Evolutionary conservation across 2,797 vertebrate genomes (phyloP).

Genomic region (Crocidura indochinensis): DNA sequence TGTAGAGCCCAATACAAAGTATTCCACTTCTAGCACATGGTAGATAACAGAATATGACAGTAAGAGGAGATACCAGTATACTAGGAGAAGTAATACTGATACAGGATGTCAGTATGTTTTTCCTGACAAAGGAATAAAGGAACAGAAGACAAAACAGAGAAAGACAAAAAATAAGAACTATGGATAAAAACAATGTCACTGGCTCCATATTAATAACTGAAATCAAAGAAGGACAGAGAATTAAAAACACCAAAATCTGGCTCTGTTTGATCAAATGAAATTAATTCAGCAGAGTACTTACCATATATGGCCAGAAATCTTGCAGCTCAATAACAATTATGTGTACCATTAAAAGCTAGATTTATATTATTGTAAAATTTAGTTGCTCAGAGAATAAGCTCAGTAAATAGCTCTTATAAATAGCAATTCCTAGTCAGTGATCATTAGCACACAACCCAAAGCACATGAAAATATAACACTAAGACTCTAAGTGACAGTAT

Average conservation of each 20-base stretch:
- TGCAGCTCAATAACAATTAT: constrained; percentile 48
- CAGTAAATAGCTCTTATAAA: constrained; percentile 54
- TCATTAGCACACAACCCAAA: constrained; percentile 53
- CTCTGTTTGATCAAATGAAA: constrained; percentile 5
- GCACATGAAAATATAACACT: neutral
- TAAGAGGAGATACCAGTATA: too few species aligned
- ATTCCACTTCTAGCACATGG: neutral
- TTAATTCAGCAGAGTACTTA: constrained; percentile 53
- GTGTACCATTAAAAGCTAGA: constrained; percentile 40
- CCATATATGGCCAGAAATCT: constrained; percentile 42
- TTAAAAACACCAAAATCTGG: constrained; percentile 1
- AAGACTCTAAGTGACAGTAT: neutral
- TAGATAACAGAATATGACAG: neutral
- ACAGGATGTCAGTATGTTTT: neutral
- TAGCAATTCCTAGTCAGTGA: constrained; percentile 12
- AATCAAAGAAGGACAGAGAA: neutral
- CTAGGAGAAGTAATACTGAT: neutral
- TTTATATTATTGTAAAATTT: constrained; percentile 58
- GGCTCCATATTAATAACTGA: constrained; percentile 13
- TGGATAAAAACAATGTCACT: neutral
- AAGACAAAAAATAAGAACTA: neutral
- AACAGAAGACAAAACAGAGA: neutral
- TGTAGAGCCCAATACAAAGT: neutral
- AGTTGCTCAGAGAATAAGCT: constrained; percentile 57
- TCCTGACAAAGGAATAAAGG: neutral